A percentile compares a stretch with the other conserved stretches of the same genome.
phyloP scores from a whole-genome alignment of 2,113 vertebrate species.

The Girardinichthys multiradiatus region DNA sequence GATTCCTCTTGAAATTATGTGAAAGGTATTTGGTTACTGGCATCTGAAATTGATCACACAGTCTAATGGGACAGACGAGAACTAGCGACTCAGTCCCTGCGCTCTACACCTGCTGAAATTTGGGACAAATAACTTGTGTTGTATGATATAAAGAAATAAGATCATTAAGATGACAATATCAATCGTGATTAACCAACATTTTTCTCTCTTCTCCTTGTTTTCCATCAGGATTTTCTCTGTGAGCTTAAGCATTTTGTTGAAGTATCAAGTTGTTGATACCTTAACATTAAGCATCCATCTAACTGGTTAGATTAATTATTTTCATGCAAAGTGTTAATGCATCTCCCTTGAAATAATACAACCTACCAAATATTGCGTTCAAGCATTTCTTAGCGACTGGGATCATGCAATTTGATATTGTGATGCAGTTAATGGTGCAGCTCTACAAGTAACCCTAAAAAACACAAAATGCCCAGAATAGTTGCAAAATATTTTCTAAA shows the following conservation, averaged over 20 bases:
- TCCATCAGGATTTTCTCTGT: background rate
- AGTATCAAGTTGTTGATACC: background rate
- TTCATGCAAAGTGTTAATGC: background rate
- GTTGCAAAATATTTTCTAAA: slow-evolving; percentile 2
- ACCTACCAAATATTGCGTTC: background rate
- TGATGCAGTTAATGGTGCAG: background rate
- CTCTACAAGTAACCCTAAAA: background rate
- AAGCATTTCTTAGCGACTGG: background rate
- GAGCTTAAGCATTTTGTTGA: background rate
- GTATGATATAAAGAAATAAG: too few relatives aligned
- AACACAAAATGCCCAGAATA: background rate
- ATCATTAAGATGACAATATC: background rate
- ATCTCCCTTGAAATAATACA: background rate
- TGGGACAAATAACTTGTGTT: too few relatives aligned
- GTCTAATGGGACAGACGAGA: background rate
- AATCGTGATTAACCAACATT: background rate
- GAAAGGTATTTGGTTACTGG: background rate
- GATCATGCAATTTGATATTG: background rate
- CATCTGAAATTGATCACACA: background rate
- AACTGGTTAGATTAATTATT: background rate
- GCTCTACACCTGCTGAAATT: too few relatives aligned
- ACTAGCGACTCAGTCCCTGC: too few relatives aligned
- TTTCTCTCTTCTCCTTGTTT: background rate
- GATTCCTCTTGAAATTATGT: background rate
- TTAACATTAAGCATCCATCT: background rate